These are phyloP conservation scores for Drosophila setifemur DNA, from an alignment of 1,140 invertebrate species.

Conservation along the genomic window DNA sequence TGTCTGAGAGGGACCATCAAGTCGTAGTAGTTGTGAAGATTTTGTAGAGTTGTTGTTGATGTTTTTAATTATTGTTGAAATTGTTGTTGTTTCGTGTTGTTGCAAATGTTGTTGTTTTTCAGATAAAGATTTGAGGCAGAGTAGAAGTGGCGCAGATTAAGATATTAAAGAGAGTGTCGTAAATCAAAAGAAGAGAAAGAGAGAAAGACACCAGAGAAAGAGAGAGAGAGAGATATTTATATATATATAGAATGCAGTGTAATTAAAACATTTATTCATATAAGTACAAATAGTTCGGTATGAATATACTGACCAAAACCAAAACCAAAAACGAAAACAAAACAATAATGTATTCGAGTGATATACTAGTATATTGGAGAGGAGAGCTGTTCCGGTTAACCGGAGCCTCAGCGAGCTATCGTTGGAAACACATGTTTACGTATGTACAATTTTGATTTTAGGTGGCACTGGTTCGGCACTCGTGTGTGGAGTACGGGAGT, in stretches of 20 bases:
- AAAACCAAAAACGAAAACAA: conserved; percentile 20
- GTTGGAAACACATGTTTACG: neutral
- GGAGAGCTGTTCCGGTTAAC: conserved; percentile 27
- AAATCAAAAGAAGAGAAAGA: conserved; percentile 70
- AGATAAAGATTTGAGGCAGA: conserved; percentile 57
- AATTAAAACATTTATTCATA: conserved; percentile 72
- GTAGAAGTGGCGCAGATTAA: conserved; percentile 74
- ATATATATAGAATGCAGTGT: conserved; percentile 75
- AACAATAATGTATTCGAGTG: conserved; percentile 15
- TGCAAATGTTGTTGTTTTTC: conserved; percentile 52
- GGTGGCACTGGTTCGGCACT: conserved; percentile 8
- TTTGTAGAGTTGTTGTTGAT: conserved; percentile 48
- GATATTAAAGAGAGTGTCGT: conserved; percentile 72
- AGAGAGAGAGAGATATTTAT: conserved; percentile 51
- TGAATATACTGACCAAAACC: conserved; percentile 2
- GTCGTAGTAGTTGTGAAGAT: conserved; percentile 63
- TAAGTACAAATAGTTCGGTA: conserved; percentile 38
- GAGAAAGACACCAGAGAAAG: conserved; percentile 72
- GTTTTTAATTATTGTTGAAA: conserved; percentile 34
- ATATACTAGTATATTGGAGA: conserved; percentile 10
- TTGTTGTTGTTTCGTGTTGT: conserved; percentile 66
- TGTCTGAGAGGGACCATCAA: conserved; percentile 72
- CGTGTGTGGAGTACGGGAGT: too few relatives aligned
- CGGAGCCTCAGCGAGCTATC: conserved; percentile 37
- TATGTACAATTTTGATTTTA: conserved; percentile 48